A percentile compares a stretch with the other conserved stretches of the same genome.
Conservation (phyloP, 2,797 vertebrate species). For the Microchirus variegatus region DNA sequence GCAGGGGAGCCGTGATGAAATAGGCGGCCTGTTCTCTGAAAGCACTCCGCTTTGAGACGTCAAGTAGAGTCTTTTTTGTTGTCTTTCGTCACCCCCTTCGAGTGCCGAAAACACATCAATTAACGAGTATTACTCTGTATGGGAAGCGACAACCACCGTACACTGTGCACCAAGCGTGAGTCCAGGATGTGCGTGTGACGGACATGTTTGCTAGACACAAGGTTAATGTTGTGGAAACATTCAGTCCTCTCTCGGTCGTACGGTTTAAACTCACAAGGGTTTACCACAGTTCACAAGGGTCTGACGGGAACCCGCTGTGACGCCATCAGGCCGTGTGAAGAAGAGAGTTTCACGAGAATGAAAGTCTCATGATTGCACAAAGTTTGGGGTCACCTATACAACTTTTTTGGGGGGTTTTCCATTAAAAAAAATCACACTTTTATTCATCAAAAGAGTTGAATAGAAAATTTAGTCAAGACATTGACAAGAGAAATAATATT, state of each 20-base stretch:
- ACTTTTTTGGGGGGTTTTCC: neutral
- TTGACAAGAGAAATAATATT: no score
- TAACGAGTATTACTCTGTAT: no score
- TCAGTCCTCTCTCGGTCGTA: constrained; percentile 11
- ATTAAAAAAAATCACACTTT: no score
- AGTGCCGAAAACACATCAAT: neutral
- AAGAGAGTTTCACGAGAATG: neutral
- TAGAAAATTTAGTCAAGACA: no score
- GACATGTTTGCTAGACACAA: constrained; percentile 63
- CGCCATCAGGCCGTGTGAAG: neutral
- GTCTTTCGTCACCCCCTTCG: neutral
- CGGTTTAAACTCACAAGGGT: constrained; percentile 35
- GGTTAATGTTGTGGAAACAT: constrained; percentile 69
- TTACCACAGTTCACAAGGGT: constrained; percentile 49
- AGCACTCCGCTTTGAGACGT: constrained; percentile 26
- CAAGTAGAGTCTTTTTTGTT: neutral
- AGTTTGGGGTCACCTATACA: no score
- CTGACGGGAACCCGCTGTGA: neutral
- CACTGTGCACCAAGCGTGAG: neutral
- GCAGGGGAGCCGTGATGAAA: constrained; percentile 55
- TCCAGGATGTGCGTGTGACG: constrained; percentile 26
- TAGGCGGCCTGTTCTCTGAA: constrained; percentile 31
- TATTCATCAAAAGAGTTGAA: no score
- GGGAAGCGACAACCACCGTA: neutral
- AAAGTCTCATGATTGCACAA: neutral